phyloP scores from a whole-genome alignment of 2,888 invertebrate species.

The Hemithea aestivaria region DNA sequence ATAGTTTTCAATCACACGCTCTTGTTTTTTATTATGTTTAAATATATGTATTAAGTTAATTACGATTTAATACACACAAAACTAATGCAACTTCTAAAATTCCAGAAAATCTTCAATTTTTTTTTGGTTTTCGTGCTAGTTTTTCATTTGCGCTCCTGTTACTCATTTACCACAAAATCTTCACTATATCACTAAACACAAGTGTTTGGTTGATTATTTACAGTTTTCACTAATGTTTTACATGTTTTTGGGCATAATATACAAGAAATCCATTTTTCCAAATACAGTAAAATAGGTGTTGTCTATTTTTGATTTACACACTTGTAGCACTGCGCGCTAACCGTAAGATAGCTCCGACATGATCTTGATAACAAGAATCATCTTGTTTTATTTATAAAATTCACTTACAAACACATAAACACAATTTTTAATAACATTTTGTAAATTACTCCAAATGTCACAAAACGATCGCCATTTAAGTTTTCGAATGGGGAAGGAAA shows the following conservation, averaged over 20 bases:
- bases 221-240: constrained; percentile 1
- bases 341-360: constrained; percentile 14
- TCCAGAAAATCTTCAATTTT: background rate
- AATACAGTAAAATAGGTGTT: constrained; percentile 29
- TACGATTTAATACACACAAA: constrained; percentile 1
- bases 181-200: constrained; percentile 7
- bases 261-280: constrained; percentile 10
- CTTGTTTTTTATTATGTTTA: no score
- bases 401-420: constrained; percentile 37
- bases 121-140: no score
- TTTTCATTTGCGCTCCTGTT: no score
- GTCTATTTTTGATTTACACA: constrained; percentile 22
- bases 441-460: constrained; percentile 59
- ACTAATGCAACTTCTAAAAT: background rate
- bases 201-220: background rate
- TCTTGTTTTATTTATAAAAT: constrained; percentile 55
- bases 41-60: no score
- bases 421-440: constrained; percentile 43
- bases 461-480: constrained; percentile 62
- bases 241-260: background rate
- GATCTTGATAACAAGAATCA: constrained; percentile 23
- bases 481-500: constrained; percentile 30
- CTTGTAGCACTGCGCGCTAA: constrained; percentile 19
- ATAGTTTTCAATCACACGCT: no score
- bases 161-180: background rate